Base-by-base conservation (phyloP, 1,140 invertebrate species). In the Hesperophylax magnus region DNA sequence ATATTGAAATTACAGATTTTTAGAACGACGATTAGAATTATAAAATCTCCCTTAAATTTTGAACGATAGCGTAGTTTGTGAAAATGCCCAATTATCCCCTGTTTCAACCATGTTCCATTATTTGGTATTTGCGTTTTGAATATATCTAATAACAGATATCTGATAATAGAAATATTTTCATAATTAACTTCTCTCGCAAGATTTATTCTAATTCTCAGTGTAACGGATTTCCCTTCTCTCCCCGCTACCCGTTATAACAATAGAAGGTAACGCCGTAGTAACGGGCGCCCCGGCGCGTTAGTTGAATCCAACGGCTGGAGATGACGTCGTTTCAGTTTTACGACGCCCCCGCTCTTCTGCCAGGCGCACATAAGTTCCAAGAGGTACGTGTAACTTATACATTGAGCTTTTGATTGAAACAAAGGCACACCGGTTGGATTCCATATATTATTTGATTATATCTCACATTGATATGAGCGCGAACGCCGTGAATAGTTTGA, bases 301-400 rank as follows among this genome's bases (percentile, higher is more conserved):
- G 77, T 82, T 79, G 77, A 82, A 82, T 82, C 71, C 81, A 77
- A 82, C 81, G 69, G 81, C 81, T 82, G 81, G 47, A 77, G 77
- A 82, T 79, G 81, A 79, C 81, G 81, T 79, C 81, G 81, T 82
- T 82, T 76, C 81, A 61, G 58, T 61, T 82, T 82, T 82, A 82
- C 81, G 77, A 82, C 78, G 65, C 78, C 56, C 54, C 67, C 72
- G 24, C 17, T 54, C 39, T 61, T 24, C 58, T 47, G 22, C 9
- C 39, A 53, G 58, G 76, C 20, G 58, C 53, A 53, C 60, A 77
- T 77, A 77, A 77, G 76, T 77, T 67, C 58, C 47, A 24, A 24
- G 53, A 31, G 53, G 71, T 76, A 76, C 39, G 76, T 65, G 76
- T 53, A 77, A 65, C 61, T 67, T 65, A 24, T 77, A 77, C 65